These are phyloP conservation scores for Carcinoscorpius rotundicauda DNA, from an alignment of 1,140 invertebrate genomes.

Conservation along the genomic window DNA sequence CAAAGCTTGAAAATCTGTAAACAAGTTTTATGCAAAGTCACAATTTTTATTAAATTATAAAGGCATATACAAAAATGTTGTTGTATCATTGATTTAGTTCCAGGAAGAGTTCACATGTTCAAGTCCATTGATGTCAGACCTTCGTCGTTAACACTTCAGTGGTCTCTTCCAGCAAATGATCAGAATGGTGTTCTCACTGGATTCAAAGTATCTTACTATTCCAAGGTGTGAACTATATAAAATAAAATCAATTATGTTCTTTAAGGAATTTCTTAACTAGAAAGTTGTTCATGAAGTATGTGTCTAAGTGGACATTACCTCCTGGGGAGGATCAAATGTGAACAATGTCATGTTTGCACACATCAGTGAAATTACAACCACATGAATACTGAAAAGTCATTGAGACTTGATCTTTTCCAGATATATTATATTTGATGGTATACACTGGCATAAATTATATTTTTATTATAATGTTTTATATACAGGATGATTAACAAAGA, in stretches of 20 bases:
- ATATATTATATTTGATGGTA: too few relatives aligned
- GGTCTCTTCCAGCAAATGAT: constrained; percentile 59
- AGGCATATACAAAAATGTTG: not conserved
- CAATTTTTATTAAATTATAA: too few relatives aligned
- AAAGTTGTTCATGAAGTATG: not conserved
- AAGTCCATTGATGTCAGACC: constrained; percentile 63
- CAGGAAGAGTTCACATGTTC: constrained; percentile 50
- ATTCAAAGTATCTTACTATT: constrained; percentile 66
- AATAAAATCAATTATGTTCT: not conserved
- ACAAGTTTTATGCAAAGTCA: too few relatives aligned
- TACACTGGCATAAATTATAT: too few relatives aligned
- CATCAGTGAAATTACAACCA: too few relatives aligned
- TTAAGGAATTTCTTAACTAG: not conserved
- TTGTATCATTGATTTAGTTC: constrained; percentile 15
- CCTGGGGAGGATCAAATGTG: not conserved
- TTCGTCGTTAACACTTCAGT: constrained; percentile 65
- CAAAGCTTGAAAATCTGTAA: too few relatives aligned
- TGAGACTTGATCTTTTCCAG: too few relatives aligned
- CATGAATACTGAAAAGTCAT: too few relatives aligned
- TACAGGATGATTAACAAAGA: too few relatives aligned
- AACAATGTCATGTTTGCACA: too few relatives aligned
- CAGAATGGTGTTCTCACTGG: constrained; percentile 72
- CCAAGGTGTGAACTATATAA: constrained; percentile 27
- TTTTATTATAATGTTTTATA: too few relatives aligned
- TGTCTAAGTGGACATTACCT: not conserved